These are phyloP conservation scores for Artibeus lituratus DNA, from an alignment of 2,797 vertebrate species.

Conservation along the genomic window DNA sequence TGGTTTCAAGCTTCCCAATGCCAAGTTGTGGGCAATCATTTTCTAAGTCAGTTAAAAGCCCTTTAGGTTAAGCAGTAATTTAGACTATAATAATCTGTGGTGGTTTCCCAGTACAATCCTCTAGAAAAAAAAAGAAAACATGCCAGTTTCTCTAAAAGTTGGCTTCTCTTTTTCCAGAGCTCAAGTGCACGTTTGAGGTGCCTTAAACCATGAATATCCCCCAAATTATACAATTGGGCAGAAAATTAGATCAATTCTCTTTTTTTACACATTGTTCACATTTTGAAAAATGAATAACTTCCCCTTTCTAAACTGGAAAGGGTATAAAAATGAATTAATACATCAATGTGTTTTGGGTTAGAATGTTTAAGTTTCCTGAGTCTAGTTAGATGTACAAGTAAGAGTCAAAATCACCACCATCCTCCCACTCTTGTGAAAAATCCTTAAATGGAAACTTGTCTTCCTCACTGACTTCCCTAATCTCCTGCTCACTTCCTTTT, in stretches of 20 bases:
- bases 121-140: conserved; percentile 6
- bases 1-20: not conserved
- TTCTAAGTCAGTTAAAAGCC: conserved; percentile 55
- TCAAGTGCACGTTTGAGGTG: not conserved
- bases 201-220: not conserved
- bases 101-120: not conserved
- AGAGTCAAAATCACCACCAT: not conserved
- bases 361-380: conserved; percentile 5
- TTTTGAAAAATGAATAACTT: conserved; percentile 35
- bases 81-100: not conserved
- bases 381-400: conserved; percentile 8
- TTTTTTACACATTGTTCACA: not conserved
- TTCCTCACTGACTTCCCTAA: not conserved
- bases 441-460: not conserved
- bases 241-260: conserved; percentile 14
- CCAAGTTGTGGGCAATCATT: conserved; percentile 42
- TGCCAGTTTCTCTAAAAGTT: conserved; percentile 34
- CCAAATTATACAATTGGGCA: not conserved
- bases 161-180: conserved; percentile 20
- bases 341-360: not conserved
- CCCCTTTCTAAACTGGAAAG: conserved; percentile 26
- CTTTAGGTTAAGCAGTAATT: conserved; percentile 28
- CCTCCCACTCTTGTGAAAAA: not conserved
- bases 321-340: not conserved
- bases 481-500: conserved; percentile 7